phyloP scores from a whole-genome alignment of 2,797 vertebrate genomes.

The Rhodeus uyekii region DNA sequence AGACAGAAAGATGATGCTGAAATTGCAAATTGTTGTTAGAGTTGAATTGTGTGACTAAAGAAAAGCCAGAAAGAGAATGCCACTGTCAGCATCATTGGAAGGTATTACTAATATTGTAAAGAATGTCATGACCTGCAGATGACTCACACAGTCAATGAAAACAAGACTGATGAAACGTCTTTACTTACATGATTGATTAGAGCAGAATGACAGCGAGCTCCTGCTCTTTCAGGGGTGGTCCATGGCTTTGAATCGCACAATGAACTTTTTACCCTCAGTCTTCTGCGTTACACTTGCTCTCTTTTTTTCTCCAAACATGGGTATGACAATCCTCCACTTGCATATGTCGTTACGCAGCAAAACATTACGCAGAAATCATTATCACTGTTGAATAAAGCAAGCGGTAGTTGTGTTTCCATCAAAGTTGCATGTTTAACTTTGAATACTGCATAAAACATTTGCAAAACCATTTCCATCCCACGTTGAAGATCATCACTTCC shows the following conservation, averaged over 20 bases:
- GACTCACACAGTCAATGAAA: constrained; percentile 57
- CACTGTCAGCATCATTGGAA: constrained; percentile 18
- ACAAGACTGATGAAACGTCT: constrained; percentile 63
- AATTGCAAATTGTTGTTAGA: neutral
- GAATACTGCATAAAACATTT: neutral
- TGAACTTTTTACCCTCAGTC: constrained; percentile 48
- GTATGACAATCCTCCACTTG: neutral
- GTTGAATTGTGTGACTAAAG: neutral
- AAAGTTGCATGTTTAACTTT: neutral
- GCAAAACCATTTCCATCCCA: neutral
- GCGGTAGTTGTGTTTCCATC: neutral
- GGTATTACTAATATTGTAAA: constrained; percentile 33
- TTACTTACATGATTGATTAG: constrained; percentile 69
- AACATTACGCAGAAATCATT: neutral
- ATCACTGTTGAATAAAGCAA: neutral
- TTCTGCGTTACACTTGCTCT: constrained; percentile 13
- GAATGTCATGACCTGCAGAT: constrained; percentile 45
- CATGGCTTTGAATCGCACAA: constrained; percentile 56
- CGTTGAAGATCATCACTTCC: neutral
- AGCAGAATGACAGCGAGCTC: constrained; percentile 58
- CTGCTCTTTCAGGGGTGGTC: constrained; percentile 66
- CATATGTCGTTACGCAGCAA: neutral
- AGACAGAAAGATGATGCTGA: constrained; percentile 10
- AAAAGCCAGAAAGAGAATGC: neutral
- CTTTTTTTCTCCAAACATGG: neutral